These are phyloP conservation scores for Palythoa caribaeorum DNA, from an alignment of 92 coral and sea anemone species.

Conservation along the genomic window DNA sequence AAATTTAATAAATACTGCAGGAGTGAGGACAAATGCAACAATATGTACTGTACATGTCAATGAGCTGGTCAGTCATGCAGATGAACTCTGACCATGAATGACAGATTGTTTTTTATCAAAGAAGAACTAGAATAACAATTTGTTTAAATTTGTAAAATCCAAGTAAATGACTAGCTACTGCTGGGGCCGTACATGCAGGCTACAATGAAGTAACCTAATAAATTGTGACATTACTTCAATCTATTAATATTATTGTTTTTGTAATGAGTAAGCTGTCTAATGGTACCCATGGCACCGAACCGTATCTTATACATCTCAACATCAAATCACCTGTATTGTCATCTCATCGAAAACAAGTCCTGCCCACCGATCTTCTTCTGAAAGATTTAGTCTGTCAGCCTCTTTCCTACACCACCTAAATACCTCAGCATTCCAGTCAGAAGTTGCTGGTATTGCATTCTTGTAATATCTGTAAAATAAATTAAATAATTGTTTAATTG, in stretches of 20 bases:
- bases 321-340: constrained; percentile 45
- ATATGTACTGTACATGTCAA: too few relatives aligned
- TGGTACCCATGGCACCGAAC: neutral
- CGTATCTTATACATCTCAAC: neutral
- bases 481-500: neutral
- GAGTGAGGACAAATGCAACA: neutral
- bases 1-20: neutral
- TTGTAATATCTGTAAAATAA: constrained; percentile 47
- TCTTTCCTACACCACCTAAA: constrained; percentile 43
- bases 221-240: too few relatives aligned
- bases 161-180: neutral
- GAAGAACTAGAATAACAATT: neutral
- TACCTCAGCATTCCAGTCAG: constrained; percentile 53
- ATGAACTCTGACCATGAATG: neutral
- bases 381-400: constrained; percentile 37
- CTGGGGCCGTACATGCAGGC: neutral
- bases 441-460: constrained; percentile 33
- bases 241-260: neutral
- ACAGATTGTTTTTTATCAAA: neutral
- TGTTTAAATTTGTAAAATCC: neutral
- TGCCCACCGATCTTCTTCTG: constrained; percentile 31
- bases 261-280: neutral
- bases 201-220: neutral
- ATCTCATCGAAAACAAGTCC: constrained; percentile 59
- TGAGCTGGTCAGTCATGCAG: too few relatives aligned